Evolutionary conservation across 2,888 invertebrate species (phyloP).

Genomic region (Smittia aterrima): DNA sequence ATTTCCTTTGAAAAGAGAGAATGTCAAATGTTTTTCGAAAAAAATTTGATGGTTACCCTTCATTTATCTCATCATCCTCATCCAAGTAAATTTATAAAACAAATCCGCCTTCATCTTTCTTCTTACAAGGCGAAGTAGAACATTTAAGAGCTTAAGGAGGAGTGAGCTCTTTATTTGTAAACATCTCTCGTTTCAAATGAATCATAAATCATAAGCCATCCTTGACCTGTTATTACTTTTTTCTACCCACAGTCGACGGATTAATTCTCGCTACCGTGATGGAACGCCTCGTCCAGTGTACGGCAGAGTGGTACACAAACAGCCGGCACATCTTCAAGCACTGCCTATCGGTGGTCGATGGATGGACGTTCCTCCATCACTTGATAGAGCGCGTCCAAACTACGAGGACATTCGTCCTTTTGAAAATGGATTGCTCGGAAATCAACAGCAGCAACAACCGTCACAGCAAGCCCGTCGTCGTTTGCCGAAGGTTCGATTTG

Average conservation of each 20-base stretch:
- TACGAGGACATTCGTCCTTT: constrained; percentile 56
- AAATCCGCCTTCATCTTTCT: too few species aligned
- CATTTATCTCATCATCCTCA: too few species aligned
- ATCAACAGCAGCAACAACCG: constrained; percentile 45
- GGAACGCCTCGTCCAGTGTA: constrained; percentile 61
- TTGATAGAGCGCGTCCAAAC: constrained; percentile 55
- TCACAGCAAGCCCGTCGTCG: neutral
- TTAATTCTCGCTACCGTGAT: constrained; percentile 24
- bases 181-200: neutral
- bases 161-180: too few species aligned
- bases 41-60: too few species aligned
- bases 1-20: neutral
- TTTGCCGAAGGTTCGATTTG: constrained; percentile 50
- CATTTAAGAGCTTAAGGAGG: too few species aligned
- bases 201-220: neutral
- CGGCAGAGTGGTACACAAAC: constrained; percentile 70
- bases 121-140: too few species aligned
- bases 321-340: constrained; percentile 56
- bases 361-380: constrained; percentile 48
- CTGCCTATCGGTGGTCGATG: constrained; percentile 48
- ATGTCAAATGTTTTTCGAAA: too few species aligned
- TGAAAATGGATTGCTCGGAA: constrained; percentile 49
- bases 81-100: too few species aligned
- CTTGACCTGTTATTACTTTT: neutral
- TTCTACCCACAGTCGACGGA: neutral